Evolutionary conservation across 2,888 invertebrate genomes (phyloP).

Genomic region (Lydus trimaculatus): DNA sequence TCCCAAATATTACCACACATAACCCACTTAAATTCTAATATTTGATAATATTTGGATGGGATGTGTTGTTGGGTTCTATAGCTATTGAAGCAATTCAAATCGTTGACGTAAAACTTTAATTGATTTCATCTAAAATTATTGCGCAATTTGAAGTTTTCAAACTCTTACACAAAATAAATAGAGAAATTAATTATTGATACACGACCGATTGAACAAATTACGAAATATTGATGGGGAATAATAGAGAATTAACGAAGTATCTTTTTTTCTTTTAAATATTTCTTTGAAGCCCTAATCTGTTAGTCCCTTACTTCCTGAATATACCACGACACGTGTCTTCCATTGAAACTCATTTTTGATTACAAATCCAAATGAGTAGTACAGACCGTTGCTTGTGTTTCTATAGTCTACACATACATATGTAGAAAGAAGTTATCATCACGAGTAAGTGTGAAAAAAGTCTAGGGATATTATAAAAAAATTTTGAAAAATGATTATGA

Average conservation of each 20-base stretch:
- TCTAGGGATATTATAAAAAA: neutral
- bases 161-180: no score
- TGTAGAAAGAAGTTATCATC: no score
- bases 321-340: neutral
- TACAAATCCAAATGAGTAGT: constrained; percentile 23
- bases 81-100: neutral
- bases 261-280: neutral
- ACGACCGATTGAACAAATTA: no score
- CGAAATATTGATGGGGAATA: neutral
- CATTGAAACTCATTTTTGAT: constrained; percentile 14
- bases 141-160: neutral
- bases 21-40: neutral
- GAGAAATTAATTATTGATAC: no score
- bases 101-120: constrained; percentile 7
- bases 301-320: neutral
- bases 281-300: neutral
- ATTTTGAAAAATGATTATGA: constrained; percentile 17
- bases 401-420: no score
- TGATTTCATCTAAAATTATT: no score
- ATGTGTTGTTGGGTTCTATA: neutral
- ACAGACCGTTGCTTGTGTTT: neutral
- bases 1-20: neutral
- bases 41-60: neutral
- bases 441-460: neutral
- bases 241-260: constrained; percentile 1